Evolutionary conservation across 2,113 vertebrate genomes (phyloP).

Genomic region (Hydrolagus affinis): DNA sequence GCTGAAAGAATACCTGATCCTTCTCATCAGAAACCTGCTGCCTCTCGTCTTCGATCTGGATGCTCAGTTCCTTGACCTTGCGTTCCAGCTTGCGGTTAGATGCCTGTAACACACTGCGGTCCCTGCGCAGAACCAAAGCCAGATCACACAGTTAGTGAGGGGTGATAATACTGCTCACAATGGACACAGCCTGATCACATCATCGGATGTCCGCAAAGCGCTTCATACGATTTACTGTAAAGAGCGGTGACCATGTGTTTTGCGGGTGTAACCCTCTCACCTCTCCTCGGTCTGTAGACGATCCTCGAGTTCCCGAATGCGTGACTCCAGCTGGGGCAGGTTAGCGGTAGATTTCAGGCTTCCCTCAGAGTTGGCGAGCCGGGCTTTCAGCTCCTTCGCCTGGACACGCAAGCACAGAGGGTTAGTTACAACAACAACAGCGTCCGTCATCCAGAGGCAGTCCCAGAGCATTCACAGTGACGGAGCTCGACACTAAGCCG

Average conservation of each 20-base stretch:
- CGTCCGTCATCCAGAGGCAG: not conserved
- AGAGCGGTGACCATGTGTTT: not conserved
- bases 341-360: conserved; percentile 64
- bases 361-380: conserved; percentile 73
- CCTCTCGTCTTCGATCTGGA: conserved; percentile 81
- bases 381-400: conserved; percentile 81
- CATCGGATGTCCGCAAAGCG: not conserved
- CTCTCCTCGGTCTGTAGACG: conserved; percentile 73
- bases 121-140: conserved; percentile 49
- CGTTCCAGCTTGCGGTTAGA: conserved; percentile 79
- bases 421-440: not conserved
- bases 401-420: conserved; percentile 37
- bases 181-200: not conserved
- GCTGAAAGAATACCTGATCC: conserved; percentile 66
- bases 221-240: not conserved
- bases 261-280: conserved; percentile 43
- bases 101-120: conserved; percentile 67
- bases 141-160: not conserved
- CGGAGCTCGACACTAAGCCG: not conserved
- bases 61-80: conserved; percentile 80
- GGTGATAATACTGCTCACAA: not conserved
- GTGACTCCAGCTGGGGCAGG: conserved; percentile 73
- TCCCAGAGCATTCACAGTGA: not conserved
- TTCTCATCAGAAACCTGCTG: conserved; percentile 75
- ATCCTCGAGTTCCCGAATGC: conserved; percentile 75